Percentiles rank a stretch among this genome's conserved stretches.
These are phyloP conservation scores for Grallaria varia DNA, from an alignment of 2,113 vertebrate species.

Conservation along the genomic window DNA sequence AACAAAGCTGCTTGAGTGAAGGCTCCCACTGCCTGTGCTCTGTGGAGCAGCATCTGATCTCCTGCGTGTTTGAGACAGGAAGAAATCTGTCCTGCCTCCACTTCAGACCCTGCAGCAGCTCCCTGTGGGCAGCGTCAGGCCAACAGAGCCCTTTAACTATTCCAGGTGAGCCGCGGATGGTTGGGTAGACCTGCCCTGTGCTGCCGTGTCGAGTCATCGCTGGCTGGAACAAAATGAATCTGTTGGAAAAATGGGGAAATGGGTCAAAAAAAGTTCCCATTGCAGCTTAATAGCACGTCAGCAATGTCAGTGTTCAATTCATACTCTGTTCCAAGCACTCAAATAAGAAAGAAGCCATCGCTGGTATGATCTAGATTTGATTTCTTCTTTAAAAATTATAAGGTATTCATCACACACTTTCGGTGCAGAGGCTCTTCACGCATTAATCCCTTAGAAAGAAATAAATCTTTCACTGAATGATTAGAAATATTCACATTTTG, in stretches of 20 bases:
- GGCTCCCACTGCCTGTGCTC: not conserved
- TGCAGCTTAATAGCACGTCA: accelerated
- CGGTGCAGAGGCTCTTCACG: slow-evolving; percentile 18
- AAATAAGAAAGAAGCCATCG: not conserved
- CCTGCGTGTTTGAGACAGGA: not conserved
- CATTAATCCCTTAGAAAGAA: not conserved
- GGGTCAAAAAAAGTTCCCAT: not conserved
- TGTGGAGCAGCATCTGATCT: not conserved
- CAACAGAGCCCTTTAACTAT: not conserved
- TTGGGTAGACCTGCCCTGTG: not conserved
- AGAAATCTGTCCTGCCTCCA: not conserved
- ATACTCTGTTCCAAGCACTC: not conserved
- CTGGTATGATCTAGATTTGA: not conserved
- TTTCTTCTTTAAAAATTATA: slow-evolving; percentile 8
- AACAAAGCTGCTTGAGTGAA: not conserved
- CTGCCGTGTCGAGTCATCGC: not conserved
- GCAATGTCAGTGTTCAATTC: not conserved
- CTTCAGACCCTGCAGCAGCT: not conserved
- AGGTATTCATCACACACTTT: slow-evolving; percentile 6
- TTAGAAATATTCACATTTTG: slow-evolving; percentile 50
- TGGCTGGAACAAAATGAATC: not conserved
- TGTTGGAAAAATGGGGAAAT: not conserved
- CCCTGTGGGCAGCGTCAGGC: not conserved
- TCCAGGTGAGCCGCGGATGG: not conserved
- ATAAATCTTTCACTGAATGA: slow-evolving; percentile 44